These are phyloP conservation scores for Furcula furcula DNA, from an alignment of 2,888 invertebrate genomes.

Conservation along the genomic window DNA sequence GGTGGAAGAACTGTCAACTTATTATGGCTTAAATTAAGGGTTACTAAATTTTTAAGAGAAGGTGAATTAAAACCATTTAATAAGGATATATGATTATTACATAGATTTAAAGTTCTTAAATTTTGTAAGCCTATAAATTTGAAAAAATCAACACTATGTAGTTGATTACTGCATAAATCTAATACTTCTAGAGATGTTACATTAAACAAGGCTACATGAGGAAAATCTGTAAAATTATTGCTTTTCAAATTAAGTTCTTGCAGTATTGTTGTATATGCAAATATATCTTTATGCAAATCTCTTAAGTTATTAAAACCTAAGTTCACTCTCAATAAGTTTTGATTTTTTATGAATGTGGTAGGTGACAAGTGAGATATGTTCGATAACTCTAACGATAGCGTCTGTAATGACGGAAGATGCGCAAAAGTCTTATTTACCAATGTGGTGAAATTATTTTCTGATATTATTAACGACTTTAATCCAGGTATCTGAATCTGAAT, in stretches of 20 bases:
- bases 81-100: conserved; percentile 87
- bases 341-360: conserved; percentile 88
- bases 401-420: conserved; percentile 89
- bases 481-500: conserved; percentile 89
- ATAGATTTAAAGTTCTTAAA: conserved; percentile 87
- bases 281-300: conserved; percentile 86
- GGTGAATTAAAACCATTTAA: conserved; percentile 89
- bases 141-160: conserved; percentile 88
- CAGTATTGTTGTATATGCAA: conserved; percentile 87
- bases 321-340: conserved; percentile 87
- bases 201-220: conserved; percentile 89
- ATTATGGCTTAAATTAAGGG: conserved; percentile 89
- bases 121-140: conserved; percentile 88
- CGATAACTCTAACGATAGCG: conserved; percentile 86
- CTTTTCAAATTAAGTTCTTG: conserved; percentile 89
- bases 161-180: conserved; percentile 85
- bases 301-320: conserved; percentile 86
- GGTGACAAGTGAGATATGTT: conserved; percentile 86
- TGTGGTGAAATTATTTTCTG: conserved; percentile 89
- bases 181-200: conserved; percentile 88
- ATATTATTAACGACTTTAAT: conserved; percentile 86
- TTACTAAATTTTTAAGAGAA: conserved; percentile 87
- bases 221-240: conserved; percentile 88
- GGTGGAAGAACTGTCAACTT: conserved; percentile 88
- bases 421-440: conserved; percentile 87